Percentiles rank a stretch among this genome's conserved stretches.
These are phyloP conservation scores for Drosophila santomea DNA, from an alignment of 1,140 invertebrate genomes.

Conservation along the genomic window DNA sequence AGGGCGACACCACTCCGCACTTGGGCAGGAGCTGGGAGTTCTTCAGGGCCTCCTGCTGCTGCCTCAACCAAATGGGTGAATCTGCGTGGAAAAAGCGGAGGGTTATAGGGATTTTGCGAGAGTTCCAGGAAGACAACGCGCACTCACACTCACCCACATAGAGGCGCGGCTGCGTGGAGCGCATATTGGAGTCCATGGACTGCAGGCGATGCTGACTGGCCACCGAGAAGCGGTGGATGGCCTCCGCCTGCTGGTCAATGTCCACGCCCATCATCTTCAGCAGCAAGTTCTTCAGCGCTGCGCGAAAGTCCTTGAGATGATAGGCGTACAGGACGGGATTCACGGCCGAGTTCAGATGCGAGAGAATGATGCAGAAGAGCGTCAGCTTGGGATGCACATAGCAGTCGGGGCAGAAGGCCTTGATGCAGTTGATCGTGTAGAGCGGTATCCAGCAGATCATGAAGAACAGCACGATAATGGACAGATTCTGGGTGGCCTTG, in stretches of 20 bases:
- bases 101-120: conserved; percentile 11
- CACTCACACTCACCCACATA: conserved; percentile 82
- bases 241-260: conserved; percentile 75
- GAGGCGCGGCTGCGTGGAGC: conserved; percentile 79
- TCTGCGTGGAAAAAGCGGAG: conserved; percentile 44
- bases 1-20: conserved; percentile 73
- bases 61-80: conserved; percentile 79
- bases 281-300: conserved; percentile 89
- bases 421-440: conserved; percentile 95
- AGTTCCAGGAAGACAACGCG: conserved; percentile 54
- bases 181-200: conserved; percentile 78
- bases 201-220: conserved; percentile 82
- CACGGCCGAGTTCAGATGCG: conserved; percentile 94
- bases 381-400: conserved; percentile 89
- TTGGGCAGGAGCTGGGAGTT: conserved; percentile 70
- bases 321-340: conserved; percentile 96
- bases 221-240: conserved; percentile 84
- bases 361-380: conserved; percentile 93
- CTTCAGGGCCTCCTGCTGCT: conserved; percentile 80
- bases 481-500: conserved; percentile 95
- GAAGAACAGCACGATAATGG: conserved; percentile 95
- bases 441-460: conserved; percentile 96
- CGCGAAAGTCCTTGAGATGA: conserved; percentile 93
- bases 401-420: conserved; percentile 91
- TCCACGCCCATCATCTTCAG: conserved; percentile 86